Evolutionary conservation across 2,113 vertebrate genomes (phyloP).

Genomic region (Hyla sarda): DNA sequence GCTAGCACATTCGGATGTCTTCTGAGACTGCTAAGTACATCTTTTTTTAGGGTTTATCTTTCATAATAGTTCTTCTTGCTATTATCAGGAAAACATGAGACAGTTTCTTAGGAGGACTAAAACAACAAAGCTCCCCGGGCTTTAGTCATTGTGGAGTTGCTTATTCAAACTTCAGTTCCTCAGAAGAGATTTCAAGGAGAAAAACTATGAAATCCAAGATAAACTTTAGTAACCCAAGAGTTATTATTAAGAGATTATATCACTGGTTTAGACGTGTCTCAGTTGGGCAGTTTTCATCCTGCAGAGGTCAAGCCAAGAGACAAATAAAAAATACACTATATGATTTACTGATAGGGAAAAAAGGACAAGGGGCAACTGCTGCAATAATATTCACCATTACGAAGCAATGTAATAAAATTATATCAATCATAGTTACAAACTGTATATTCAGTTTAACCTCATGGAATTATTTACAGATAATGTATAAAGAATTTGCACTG

Average conservation of each 20-base stretch:
- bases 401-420: not conserved
- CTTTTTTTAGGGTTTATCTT: not conserved
- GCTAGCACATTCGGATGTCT: too few species aligned
- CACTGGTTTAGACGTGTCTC: not conserved
- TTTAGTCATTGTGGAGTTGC: not conserved
- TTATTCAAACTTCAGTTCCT: not conserved
- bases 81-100: not conserved
- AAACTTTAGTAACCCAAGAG: not conserved
- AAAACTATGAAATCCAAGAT: constrained; percentile 17
- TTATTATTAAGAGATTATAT: not conserved
- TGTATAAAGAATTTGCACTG: too few species aligned
- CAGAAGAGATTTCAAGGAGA: not conserved
- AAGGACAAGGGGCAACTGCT: too few species aligned
- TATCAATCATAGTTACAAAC: too few species aligned
- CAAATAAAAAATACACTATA: not conserved
- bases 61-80: not conserved
- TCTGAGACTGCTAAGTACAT: not conserved
- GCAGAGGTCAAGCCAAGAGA: not conserved
- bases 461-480: too few species aligned
- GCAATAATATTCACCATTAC: not conserved
- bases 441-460: too few species aligned
- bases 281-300: not conserved
- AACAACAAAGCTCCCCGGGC: not conserved
- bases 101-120: not conserved
- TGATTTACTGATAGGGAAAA: not conserved